Evolutionary conservation across 1,140 invertebrate genomes (phyloP).

Genomic region (Dendrolimus punctatus): DNA sequence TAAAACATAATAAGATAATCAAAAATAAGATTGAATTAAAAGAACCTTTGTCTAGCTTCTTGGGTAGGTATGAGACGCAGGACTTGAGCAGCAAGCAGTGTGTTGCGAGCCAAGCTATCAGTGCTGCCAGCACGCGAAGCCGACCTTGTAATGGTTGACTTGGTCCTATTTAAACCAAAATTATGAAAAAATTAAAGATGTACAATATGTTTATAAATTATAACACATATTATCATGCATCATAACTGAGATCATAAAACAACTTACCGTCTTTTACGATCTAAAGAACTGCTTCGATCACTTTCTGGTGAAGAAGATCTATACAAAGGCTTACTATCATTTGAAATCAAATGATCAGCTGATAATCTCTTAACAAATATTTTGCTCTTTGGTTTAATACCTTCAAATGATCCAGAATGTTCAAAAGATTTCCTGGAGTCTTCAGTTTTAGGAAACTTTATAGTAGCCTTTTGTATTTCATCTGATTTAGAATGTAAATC

Average conservation of each 20-base stretch:
- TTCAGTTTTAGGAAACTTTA: constrained; percentile 55
- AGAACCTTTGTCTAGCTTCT: constrained; percentile 82
- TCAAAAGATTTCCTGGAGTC: constrained; percentile 55
- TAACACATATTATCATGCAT: constrained; percentile 3
- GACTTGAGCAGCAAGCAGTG: constrained; percentile 83
- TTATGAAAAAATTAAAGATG: constrained; percentile 11
- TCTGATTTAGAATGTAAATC: constrained; percentile 51
- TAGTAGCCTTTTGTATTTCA: constrained; percentile 54
- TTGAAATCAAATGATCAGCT: constrained; percentile 63
- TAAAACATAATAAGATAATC: neutral
- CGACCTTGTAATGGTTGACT: constrained; percentile 58
- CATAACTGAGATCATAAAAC: neutral
- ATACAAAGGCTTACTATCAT: constrained; percentile 52
- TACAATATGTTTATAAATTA: constrained; percentile 4
- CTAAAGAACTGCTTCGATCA: constrained; percentile 61
- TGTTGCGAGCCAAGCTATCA: constrained; percentile 81
- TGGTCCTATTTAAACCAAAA: constrained; percentile 32
- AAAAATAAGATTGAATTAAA: constrained; percentile 4
- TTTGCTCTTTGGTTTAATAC: constrained; percentile 57
- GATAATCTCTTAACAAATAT: constrained; percentile 63
- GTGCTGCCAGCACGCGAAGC: constrained; percentile 72
- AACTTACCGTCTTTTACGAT: constrained; percentile 59
- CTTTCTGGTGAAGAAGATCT: constrained; percentile 59
- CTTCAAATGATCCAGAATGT: constrained; percentile 63
- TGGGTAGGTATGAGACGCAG: constrained; percentile 84